Evolutionary conservation across 2,797 vertebrate species (phyloP), one percentile per base, ranked within the genome.

Genomic region (Characodon lateralis): DNA sequence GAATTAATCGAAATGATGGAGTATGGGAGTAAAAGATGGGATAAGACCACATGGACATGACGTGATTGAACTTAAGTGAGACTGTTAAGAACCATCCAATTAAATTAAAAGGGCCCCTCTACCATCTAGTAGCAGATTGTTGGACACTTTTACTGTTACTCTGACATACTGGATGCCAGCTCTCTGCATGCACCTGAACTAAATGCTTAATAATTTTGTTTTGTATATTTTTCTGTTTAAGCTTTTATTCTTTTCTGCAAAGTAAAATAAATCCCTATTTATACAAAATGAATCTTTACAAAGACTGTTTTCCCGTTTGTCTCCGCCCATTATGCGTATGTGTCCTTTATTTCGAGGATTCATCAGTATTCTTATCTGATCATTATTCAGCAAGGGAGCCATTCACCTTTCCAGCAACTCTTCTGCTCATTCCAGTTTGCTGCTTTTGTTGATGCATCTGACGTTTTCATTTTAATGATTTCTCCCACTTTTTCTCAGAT

Each of bases 351-450:
- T 78, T 80, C 55, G 55, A 22, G 43, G 35, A 51, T 56, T 83
- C 72, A 73, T 81, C 75, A 78, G 41, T 73, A 79, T 82, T 83
- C 50, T 61, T 31, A 76, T 61, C 46, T 71, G 77, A 74, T 79
- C 75, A 71, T 81, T 80, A 81, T 83, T 84, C 72, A 83, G 56
- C 55, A 43, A 65, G 63, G 70, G 53, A 77, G 58, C 35, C 50
- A 43, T 63, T 83, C 74, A 76, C 46, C 68, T 80, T 80, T 77
- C 66, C 61, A 82, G 18, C 69, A 73, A 63, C 48, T 72, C 73
- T 26, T 14, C 22, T 41, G n/a, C 70, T 74, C 43, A 35, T 71
- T 61, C 28, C 26, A 58, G 43, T 8, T 53, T 16, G n/a, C 74
- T 3, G 16, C 35, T 24, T 41, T 59, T 70, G 61, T 69, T 16